Percentiles rank a stretch among this genome's conserved stretches.
Conservation (phyloP, 2,888 invertebrate species). For the Entomobrya multifasciata region DNA sequence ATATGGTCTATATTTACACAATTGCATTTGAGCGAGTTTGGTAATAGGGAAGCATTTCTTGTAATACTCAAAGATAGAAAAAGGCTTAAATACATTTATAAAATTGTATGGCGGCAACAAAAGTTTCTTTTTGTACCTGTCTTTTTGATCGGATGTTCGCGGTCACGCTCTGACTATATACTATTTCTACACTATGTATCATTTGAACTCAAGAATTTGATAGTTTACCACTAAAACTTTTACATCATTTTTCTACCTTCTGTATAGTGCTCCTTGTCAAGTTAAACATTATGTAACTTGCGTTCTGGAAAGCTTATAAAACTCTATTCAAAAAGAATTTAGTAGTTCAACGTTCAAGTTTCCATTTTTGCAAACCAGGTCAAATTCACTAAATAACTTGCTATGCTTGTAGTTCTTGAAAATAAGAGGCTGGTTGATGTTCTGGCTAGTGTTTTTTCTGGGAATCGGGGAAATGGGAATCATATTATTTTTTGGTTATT, state of each 20-base stretch:
- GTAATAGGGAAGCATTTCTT: neutral
- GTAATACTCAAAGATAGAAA: conserved; percentile 11
- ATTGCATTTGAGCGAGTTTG: neutral
- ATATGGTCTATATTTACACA: neutral
- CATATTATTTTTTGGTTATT: conserved; percentile 11
- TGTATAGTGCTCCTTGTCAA: neutral
- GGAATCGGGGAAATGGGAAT: neutral
- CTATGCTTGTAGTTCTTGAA: neutral
- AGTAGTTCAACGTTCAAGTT: conserved; percentile 35
- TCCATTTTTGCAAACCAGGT: conserved; percentile 43
- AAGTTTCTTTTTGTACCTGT: conserved; percentile 19
- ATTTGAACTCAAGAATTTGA: conserved; percentile 26
- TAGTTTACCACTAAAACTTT: conserved; percentile 41
- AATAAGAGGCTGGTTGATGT: neutral
- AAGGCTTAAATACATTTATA: conserved; percentile 17
- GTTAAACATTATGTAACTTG: neutral
- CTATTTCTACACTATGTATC: too few relatives aligned
- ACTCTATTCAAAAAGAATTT: conserved; percentile 5
- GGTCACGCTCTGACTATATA: conserved; percentile 1
- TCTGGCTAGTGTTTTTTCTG: neutral
- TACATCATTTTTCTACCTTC: neutral
- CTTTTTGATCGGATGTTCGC: neutral
- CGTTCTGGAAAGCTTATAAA: conserved; percentile 29
- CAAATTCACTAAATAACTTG: conserved; percentile 11
- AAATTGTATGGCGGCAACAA: conserved; percentile 18